phyloP scores from a whole-genome alignment of 2,797 vertebrate genomes.

The Urophycis tenuis region DNA sequence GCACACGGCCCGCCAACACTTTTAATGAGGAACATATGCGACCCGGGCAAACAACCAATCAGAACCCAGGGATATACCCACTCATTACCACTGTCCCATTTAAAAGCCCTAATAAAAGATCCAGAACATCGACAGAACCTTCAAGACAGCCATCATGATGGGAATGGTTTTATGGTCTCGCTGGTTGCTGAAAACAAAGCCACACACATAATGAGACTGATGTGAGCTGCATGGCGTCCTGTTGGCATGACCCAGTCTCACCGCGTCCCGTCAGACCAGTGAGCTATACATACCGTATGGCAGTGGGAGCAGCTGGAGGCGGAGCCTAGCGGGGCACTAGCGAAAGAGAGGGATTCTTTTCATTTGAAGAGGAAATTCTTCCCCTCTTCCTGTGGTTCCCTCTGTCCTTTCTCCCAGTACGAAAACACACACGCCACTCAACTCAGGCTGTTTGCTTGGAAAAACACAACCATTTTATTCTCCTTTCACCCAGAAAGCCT shows the following conservation, averaged over 20 bases:
- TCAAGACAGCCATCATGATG: conserved; percentile 21
- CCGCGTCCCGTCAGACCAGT: conserved; percentile 51
- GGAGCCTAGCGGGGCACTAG: conserved; percentile 42
- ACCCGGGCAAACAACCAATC: conserved; percentile 58
- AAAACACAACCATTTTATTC: conserved; percentile 54
- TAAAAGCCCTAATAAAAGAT: conserved; percentile 42
- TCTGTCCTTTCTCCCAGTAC: conserved; percentile 50
- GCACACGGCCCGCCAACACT: conserved; percentile 54
- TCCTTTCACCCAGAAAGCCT: conserved; percentile 38
- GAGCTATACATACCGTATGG: conserved; percentile 57
- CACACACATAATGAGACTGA: conserved; percentile 32
- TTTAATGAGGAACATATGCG: conserved; percentile 70
- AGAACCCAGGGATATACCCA: conserved; percentile 50
- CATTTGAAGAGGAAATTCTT: conserved; percentile 58
- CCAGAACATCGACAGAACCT: conserved; percentile 26
- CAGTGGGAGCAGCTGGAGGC: conserved; percentile 49
- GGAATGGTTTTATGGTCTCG: conserved; percentile 18
- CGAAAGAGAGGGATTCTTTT: conserved; percentile 45
- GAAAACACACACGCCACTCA: conserved; percentile 56
- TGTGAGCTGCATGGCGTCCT: conserved; percentile 49
- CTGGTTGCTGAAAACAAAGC: background rate
- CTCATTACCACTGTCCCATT: conserved; percentile 47
- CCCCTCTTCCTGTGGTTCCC: conserved; percentile 53
- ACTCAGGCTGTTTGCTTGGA: conserved; percentile 59
- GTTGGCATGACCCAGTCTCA: conserved; percentile 47